Conservation (phyloP, 2,797 vertebrate genomes). For the Enteromius viviparus region DNA sequence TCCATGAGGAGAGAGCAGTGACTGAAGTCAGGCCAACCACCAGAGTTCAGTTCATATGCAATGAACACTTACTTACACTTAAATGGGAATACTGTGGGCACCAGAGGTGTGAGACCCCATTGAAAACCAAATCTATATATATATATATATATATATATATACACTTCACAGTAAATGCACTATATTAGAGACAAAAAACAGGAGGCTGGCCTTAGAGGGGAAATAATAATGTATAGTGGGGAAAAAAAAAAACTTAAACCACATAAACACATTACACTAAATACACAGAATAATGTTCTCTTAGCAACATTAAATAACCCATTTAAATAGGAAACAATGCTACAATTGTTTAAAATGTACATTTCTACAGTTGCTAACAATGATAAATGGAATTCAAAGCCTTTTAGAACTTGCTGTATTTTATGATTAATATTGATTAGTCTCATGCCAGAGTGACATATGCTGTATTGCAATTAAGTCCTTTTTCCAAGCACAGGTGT, state of each 20-base stretch:
- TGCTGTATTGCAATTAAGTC: constrained; percentile 4
- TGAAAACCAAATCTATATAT: neutral
- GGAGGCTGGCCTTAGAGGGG: too few relatives aligned
- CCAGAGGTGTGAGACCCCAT: neutral
- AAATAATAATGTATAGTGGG: too few relatives aligned
- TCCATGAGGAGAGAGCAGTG: neutral
- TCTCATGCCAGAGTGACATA: constrained; percentile 11
- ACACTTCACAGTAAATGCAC: neutral
- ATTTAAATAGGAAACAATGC: neutral
- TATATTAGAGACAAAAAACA: neutral
- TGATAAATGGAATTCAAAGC: neutral
- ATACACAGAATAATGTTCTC: too few relatives aligned
- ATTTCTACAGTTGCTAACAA: neutral
- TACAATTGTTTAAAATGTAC: neutral
- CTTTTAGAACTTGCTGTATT: neutral
- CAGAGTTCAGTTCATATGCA: neutral
- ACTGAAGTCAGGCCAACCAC: neutral
- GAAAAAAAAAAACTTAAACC: too few relatives aligned
- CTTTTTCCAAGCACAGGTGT: constrained; percentile 73
- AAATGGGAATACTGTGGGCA: neutral
- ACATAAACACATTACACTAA: too few relatives aligned
- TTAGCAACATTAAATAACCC: too few relatives aligned
- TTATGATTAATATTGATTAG: neutral
- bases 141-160: neutral
- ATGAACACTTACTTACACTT: too few relatives aligned